phyloP scores from a whole-genome alignment of 2,888 invertebrate genomes.

The Linyphia triangularis region DNA sequence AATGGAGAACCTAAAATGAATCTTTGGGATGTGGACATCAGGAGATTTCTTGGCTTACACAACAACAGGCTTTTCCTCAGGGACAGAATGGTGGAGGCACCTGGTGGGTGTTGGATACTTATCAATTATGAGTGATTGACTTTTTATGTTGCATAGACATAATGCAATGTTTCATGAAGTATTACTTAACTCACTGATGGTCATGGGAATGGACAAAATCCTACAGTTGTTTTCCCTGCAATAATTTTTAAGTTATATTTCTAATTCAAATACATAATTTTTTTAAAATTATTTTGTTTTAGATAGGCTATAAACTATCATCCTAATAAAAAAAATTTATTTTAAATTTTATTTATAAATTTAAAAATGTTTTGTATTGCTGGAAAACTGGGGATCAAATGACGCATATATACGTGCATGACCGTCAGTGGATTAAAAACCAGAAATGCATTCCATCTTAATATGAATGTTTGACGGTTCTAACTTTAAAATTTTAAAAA shows the following conservation, averaged over 20 bases:
- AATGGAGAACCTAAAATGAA: conserved; percentile 90
- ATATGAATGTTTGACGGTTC: too few relatives aligned
- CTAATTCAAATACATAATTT: too few relatives aligned
- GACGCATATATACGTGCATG: too few relatives aligned
- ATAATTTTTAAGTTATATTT: too few relatives aligned
- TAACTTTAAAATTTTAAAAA: too few relatives aligned
- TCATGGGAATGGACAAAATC: too few relatives aligned
- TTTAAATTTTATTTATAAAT: not conserved
- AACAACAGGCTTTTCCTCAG: conserved; percentile 95
- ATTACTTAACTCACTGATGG: not conserved
- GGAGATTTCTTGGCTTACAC: conserved; percentile 93
- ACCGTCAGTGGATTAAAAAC: not conserved
- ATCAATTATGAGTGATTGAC: not conserved
- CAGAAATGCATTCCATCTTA: not conserved
- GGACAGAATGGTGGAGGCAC: conserved; percentile 94
- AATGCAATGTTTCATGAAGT: not conserved
- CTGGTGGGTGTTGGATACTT: conserved; percentile 83
- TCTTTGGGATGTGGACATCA: conserved; percentile 92
- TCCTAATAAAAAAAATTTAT: too few relatives aligned
- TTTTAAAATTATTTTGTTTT: too few relatives aligned
- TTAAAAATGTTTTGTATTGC: too few relatives aligned
- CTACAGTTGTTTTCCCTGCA: too few relatives aligned
- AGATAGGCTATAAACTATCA: too few relatives aligned
- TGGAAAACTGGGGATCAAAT: too few relatives aligned
- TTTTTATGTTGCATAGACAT: not conserved